Evolutionary conservation across 2,113 vertebrate genomes (phyloP).

Genomic region (Telmatochromis brachygnathus): DNA sequence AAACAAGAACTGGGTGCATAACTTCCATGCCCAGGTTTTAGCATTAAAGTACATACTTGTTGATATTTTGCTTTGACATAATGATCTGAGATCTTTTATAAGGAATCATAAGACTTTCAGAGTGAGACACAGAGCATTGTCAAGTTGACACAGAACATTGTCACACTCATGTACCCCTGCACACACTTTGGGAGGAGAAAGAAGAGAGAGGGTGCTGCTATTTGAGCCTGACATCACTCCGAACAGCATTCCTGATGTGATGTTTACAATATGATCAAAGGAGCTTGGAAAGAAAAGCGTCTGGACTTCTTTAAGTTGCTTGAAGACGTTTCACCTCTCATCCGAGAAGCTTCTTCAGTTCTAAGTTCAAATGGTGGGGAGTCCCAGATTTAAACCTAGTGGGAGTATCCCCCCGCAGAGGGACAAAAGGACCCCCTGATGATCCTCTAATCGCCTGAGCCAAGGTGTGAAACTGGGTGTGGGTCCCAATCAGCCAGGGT

Average conservation of each 20-base stretch:
- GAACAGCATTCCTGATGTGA: background rate
- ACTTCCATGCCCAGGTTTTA: background rate
- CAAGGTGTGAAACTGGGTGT: too few relatives aligned
- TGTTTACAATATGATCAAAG: background rate
- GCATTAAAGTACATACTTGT: background rate
- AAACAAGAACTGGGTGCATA: background rate
- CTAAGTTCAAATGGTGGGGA: too few relatives aligned
- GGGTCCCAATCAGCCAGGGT: too few relatives aligned
- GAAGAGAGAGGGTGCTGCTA: background rate
- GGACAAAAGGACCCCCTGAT: too few relatives aligned
- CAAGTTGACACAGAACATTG: background rate
- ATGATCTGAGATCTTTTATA: background rate
- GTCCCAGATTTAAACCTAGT: too few relatives aligned
- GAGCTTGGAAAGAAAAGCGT: too few relatives aligned
- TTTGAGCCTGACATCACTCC: background rate
- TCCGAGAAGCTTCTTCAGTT: too few relatives aligned
- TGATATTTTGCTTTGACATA: background rate
- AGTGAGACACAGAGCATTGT: background rate
- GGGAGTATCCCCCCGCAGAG: too few relatives aligned
- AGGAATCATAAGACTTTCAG: background rate
- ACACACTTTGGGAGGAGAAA: background rate
- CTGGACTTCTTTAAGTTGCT: too few relatives aligned
- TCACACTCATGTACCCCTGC: background rate
- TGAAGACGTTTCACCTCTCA: too few relatives aligned
- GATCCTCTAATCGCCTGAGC: too few relatives aligned